phyloP scores from a whole-genome alignment of 1,140 invertebrate genomes.

The Drosophila eugracilis region DNA sequence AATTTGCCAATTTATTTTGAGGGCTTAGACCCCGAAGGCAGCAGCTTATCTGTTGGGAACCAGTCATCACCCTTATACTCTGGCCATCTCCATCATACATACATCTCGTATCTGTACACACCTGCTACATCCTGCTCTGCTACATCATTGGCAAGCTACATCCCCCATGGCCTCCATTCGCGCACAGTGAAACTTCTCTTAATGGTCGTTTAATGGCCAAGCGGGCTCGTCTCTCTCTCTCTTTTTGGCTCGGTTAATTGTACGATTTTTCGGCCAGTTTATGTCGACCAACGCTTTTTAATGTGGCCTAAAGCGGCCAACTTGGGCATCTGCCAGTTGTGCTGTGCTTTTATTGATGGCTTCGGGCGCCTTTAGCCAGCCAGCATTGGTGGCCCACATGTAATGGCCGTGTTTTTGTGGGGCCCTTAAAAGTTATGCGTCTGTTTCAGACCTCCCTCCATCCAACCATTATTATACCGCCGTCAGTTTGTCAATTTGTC shows the following conservation, averaged over 20 bases:
- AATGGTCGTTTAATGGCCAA: conserved; percentile 70
- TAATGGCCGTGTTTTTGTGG: conserved; percentile 74
- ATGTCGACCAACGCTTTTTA: conserved; percentile 70
- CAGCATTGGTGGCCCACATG: conserved; percentile 64
- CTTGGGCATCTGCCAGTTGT: conserved; percentile 15
- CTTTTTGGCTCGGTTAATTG: conserved; percentile 70
- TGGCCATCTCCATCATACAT: neutral
- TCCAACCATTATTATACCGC: conserved; percentile 14
- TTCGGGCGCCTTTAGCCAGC: conserved; percentile 49
- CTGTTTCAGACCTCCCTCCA: conserved; percentile 18
- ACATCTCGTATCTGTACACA: conserved; percentile 5
- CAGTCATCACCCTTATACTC: conserved; percentile 34
- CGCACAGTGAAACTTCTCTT: conserved; percentile 35
- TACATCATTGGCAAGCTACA: no score
- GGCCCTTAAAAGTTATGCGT: conserved; percentile 72
- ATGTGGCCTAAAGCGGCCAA: conserved; percentile 26
- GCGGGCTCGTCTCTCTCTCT: no score
- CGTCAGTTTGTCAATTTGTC: conserved; percentile 55
- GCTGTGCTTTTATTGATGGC: conserved; percentile 73
- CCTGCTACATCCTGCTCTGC: no score
- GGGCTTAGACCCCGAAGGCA: conserved; percentile 41
- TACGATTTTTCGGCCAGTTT: conserved; percentile 75
- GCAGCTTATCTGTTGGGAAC: conserved; percentile 52
- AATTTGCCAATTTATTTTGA: conserved; percentile 49
- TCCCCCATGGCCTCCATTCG: no score